Conservation (phyloP, 2,113 vertebrate species). For the Eptesicus fuscus region DNA sequence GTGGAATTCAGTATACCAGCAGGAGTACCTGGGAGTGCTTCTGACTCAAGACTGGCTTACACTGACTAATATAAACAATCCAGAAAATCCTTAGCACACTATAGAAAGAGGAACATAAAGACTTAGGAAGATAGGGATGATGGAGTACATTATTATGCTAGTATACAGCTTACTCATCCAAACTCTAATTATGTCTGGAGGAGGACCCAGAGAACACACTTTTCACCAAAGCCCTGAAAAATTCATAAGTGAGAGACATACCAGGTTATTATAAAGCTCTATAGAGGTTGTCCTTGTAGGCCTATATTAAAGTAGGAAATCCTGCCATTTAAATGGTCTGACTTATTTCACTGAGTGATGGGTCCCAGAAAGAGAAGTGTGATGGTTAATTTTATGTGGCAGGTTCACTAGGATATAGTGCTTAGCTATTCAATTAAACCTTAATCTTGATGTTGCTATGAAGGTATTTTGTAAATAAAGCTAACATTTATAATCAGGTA, state of each 20-base stretch:
- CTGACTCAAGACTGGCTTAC: neutral
- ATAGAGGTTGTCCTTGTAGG: neutral
- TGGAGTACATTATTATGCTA: neutral
- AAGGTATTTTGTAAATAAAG: neutral
- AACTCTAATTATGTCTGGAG: neutral
- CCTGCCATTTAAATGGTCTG: neutral
- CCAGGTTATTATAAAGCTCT: neutral
- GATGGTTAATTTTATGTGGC: neutral
- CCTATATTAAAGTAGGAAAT: neutral
- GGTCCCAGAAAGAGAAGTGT: neutral
- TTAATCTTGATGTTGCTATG: neutral
- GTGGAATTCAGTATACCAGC: neutral
- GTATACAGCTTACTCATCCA: neutral
- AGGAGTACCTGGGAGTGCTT: neutral
- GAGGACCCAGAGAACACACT: neutral
- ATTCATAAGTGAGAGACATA: neutral
- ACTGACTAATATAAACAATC: neutral
- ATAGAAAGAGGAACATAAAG: neutral
- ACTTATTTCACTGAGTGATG: neutral
- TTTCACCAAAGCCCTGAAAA: neutral
- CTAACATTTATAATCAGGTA: neutral
- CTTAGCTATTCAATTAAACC: neutral
- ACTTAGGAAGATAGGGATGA: neutral
- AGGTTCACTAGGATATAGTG: neutral
- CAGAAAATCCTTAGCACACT: neutral